Conservation (phyloP, 2,888 invertebrate genomes). For the Yponomeuta malinellus region DNA sequence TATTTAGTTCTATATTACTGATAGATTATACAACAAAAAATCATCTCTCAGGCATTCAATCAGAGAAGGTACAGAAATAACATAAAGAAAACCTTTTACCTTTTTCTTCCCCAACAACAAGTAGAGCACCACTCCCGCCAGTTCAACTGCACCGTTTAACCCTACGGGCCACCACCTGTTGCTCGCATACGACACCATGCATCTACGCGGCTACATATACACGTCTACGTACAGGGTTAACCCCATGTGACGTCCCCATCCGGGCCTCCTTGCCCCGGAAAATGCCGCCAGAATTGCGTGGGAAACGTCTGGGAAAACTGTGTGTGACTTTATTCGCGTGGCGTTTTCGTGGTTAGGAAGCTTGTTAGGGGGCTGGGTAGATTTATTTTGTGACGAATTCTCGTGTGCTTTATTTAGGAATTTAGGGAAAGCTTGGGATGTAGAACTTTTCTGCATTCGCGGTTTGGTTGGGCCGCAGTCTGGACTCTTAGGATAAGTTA, state of each 20-base stretch:
- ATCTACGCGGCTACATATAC: slow-evolving; percentile 31
- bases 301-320: neutral
- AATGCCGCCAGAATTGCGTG: neutral
- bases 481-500: no score
- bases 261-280: neutral
- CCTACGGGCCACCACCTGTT: slow-evolving; percentile 73
- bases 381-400: neutral
- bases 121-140: slow-evolving; percentile 41
- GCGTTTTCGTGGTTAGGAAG: neutral
- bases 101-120: neutral
- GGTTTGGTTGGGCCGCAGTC: no score
- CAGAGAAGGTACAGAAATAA: no score
- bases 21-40: no score
- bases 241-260: slow-evolving; percentile 12
- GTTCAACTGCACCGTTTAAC: slow-evolving; percentile 52
- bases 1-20: no score
- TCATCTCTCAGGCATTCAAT: no score
- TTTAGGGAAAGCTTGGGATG: neutral
- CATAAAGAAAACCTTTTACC: no score
- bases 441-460: no score
- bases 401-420: neutral
- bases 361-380: neutral
- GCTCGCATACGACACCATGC: slow-evolving; percentile 58
- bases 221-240: slow-evolving; percentile 8
- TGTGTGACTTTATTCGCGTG: neutral